These are phyloP conservation scores for Parotocinclus haroldoi DNA, from an alignment of 2,797 vertebrate genomes.

Conservation along the genomic window DNA sequence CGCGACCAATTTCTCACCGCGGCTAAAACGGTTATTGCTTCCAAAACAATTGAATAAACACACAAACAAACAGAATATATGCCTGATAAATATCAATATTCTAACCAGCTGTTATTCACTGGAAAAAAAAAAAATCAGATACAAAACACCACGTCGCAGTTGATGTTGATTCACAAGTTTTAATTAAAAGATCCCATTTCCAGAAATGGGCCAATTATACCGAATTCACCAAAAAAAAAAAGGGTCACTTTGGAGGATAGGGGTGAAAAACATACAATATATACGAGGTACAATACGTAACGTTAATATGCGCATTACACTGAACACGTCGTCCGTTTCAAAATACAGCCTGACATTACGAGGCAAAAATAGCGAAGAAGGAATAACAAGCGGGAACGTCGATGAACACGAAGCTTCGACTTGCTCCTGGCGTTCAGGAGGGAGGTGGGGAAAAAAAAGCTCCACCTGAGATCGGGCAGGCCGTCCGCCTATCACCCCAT, in stretches of 20 bases:
- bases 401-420: slow-evolving; percentile 44
- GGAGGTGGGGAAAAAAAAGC: slow-evolving; percentile 51
- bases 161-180: slow-evolving; percentile 62
- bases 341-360: slow-evolving; percentile 59
- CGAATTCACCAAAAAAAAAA: slow-evolving; percentile 50
- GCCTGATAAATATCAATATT: slow-evolving; percentile 49
- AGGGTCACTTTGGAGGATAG: slow-evolving; percentile 44
- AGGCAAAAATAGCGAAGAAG: slow-evolving; percentile 33
- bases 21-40: slow-evolving; percentile 62
- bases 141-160: slow-evolving; percentile 68
- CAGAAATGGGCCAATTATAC: slow-evolving; percentile 65
- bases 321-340: slow-evolving; percentile 55
- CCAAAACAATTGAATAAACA: slow-evolving; percentile 30
- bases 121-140: slow-evolving; percentile 58
- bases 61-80: slow-evolving; percentile 51
- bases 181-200: slow-evolving; percentile 66
- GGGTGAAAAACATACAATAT: slow-evolving; percentile 55
- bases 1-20: slow-evolving; percentile 45
- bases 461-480: slow-evolving; percentile 68
- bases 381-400: slow-evolving; percentile 31
- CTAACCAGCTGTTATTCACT: slow-evolving; percentile 30
- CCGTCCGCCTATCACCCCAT: slow-evolving; percentile 46
- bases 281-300: slow-evolving; percentile 59
- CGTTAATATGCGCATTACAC: slow-evolving; percentile 61
- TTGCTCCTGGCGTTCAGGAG: slow-evolving; percentile 49